phyloP scores from a whole-genome alignment of 2,113 vertebrate genomes.

The Microtus pennsylvanicus region DNA sequence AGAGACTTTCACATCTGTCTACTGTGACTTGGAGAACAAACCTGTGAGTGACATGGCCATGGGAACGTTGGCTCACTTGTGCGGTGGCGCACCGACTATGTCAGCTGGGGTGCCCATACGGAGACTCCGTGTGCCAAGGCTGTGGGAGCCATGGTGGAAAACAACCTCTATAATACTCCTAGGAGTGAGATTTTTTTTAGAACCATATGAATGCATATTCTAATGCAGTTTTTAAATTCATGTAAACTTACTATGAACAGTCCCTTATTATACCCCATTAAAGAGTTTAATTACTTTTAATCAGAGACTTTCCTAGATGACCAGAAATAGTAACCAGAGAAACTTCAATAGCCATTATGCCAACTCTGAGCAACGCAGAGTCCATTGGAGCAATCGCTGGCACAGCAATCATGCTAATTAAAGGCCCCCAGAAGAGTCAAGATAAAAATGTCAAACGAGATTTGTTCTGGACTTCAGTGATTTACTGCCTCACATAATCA shows the following conservation, averaged over 20 bases:
- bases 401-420: slow-evolving; percentile 84
- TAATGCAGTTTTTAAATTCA: not conserved
- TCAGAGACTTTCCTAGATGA: slow-evolving; percentile 81
- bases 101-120: no score
- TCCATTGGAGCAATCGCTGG: slow-evolving; percentile 54
- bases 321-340: slow-evolving; percentile 83
- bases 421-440: slow-evolving; percentile 85
- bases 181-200: not conserved
- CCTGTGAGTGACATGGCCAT: not conserved
- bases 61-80: not conserved
- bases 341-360: slow-evolving; percentile 80
- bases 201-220: not conserved
- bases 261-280: slow-evolving; percentile 73
- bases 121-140: not conserved
- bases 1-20: not conserved
- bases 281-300: slow-evolving; percentile 83
- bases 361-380: slow-evolving; percentile 78
- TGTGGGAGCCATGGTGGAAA: not conserved
- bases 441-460: slow-evolving; percentile 82
- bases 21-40: not conserved
- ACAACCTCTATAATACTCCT: not conserved
- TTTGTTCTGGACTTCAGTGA: slow-evolving; percentile 81
- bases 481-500: slow-evolving; percentile 76
- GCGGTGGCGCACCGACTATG: not conserved
- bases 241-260: not conserved